Conservation (phyloP, 2,113 vertebrate species). For the Hemiscyllium ocellatum region DNA sequence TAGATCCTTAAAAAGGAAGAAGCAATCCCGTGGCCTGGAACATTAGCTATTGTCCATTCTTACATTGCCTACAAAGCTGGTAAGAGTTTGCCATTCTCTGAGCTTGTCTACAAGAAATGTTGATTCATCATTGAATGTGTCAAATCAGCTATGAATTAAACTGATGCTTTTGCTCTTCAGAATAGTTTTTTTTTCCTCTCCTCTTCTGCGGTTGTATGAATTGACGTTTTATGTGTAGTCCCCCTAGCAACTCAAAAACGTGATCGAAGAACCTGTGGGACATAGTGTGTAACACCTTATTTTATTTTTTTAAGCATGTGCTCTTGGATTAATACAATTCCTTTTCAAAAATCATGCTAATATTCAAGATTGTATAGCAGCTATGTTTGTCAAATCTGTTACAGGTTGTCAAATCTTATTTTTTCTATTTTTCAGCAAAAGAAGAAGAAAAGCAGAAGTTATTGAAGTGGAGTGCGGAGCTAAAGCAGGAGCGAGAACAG, state of each 20-base stretch:
- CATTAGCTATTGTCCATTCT: slow-evolving; percentile 97
- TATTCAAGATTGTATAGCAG: neutral
- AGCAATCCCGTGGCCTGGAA: slow-evolving; percentile 96
- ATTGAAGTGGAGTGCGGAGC: slow-evolving; percentile 93
- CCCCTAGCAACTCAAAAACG: neutral
- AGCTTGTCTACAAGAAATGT: neutral
- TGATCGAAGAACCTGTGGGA: neutral
- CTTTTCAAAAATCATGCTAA: neutral
- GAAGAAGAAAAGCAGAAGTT: slow-evolving; percentile 97
- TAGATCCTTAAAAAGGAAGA: slow-evolving; percentile 99
- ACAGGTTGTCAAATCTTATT: slow-evolving; percentile 15
- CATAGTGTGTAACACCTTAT: neutral
- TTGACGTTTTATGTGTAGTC: neutral
- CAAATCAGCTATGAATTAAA: neutral
- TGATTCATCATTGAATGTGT: neutral
- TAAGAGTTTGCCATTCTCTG: slow-evolving; percentile 45
- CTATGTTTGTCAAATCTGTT: neutral
- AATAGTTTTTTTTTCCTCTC: neutral
- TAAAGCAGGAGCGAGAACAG: slow-evolving; percentile 91
- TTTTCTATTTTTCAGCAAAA: slow-evolving; percentile 69
- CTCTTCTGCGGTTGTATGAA: neutral
- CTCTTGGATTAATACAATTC: neutral
- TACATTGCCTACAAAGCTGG: slow-evolving; percentile 99
- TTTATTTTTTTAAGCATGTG: neutral
- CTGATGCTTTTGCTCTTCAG: neutral